Evolutionary conservation across 2,888 invertebrate genomes (phyloP).

Genomic region (Eilema sororculum): DNA sequence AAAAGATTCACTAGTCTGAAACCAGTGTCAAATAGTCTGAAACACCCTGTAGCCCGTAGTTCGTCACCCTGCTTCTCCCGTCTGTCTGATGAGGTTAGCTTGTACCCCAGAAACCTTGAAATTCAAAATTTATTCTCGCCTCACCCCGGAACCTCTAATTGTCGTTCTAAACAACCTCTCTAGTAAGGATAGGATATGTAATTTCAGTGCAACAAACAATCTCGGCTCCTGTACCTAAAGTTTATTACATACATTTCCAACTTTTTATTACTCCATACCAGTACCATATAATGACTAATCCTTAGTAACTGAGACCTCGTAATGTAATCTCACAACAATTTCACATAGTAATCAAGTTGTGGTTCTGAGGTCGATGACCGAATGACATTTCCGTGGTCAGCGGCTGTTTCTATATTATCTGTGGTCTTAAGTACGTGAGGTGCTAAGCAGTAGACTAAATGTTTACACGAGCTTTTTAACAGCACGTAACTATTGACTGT

Average conservation of each 20-base stretch:
- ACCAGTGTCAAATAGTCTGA: too few relatives aligned
- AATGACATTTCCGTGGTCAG: slow-evolving; percentile 31
- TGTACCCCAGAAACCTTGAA: too few relatives aligned
- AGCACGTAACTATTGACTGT: slow-evolving; percentile 29
- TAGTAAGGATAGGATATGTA: too few relatives aligned
- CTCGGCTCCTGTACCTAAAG: too few relatives aligned
- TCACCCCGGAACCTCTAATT: too few relatives aligned
- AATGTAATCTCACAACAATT: slow-evolving; percentile 27
- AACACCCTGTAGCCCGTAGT: too few relatives aligned
- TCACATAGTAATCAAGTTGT: slow-evolving; percentile 24
- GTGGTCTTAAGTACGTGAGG: slow-evolving; percentile 40
- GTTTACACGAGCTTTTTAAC: slow-evolving; percentile 43
- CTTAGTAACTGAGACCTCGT: slow-evolving; percentile 15
- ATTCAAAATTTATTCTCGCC: not conserved
- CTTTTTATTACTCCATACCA: not conserved
- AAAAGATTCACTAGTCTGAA: too few relatives aligned
- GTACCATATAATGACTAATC: slow-evolving; percentile 8
- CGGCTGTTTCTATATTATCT: slow-evolving; percentile 35
- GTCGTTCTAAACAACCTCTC: too few relatives aligned
- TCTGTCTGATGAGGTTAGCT: too few relatives aligned
- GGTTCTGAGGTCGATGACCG: slow-evolving; percentile 37
- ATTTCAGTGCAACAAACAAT: too few relatives aligned
- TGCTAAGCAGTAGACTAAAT: slow-evolving; percentile 49
- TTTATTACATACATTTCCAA: not conserved
- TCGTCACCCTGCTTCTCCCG: too few relatives aligned